Evolutionary conservation across 2,797 vertebrate genomes (phyloP), one percentile per base, ranked within the genome.

Genomic region (Malacoctenus gilli): DNA sequence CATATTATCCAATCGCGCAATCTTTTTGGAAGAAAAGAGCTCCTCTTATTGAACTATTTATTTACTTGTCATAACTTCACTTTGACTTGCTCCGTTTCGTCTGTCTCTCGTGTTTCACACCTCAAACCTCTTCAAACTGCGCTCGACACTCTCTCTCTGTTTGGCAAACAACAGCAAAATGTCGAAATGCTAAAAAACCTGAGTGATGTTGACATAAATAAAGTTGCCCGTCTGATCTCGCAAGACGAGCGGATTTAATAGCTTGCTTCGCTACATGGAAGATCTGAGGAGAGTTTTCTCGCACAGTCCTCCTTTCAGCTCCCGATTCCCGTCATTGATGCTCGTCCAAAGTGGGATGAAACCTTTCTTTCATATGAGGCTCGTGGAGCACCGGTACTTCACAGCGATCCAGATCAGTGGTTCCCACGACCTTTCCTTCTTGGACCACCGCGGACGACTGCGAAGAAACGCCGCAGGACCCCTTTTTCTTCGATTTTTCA

Each of bases 91-190:
- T 21, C 14, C 2, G 19, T 64, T 68, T 42, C 11, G 18, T 59
- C 64, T 25, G 31, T 51, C 39, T 69, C 51, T 19, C 15, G 25
- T 40, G 12, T 58, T 59, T 46, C 51, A 54, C 35, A 60, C 31
- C 39, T 58, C 20, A 34, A 54, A 22, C 47, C 20, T 60, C 41
- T 51, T 66, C 58, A 76, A 61, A 72, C 66, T 52, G 9, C 55
- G 36, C 31, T 28, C 22, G 25, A 28, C 14, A 5, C 48, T 54
- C 57, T 49, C 55, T 56, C 57, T 52, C 59, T 71, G 63, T 76
- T 82, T 75, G 76, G 48, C 72, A 85, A 84, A 73, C 72, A 74
- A 73, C 66, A 78, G 77, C 77, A 68, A 73, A 76, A 77, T 68
- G 56, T 68, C n/a, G 12, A 75, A 79, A 82, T 61, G 47, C 72